Conservation (phyloP, 2,113 vertebrate genomes). For the Gadus macrocephalus region DNA sequence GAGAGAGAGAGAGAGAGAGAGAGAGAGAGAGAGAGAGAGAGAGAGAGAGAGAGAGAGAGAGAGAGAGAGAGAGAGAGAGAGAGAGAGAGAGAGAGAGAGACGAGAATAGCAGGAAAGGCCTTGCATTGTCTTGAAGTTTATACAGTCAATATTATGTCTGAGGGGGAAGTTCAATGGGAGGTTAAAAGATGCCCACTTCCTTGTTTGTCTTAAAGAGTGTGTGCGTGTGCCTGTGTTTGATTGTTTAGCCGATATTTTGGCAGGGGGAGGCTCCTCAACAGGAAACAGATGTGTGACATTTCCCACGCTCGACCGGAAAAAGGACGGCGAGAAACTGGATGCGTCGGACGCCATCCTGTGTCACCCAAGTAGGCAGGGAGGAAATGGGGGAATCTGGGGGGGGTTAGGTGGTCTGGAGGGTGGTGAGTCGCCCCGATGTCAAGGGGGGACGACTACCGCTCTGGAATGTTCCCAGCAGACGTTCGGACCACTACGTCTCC, state of each 20-base stretch:
- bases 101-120: too few species aligned
- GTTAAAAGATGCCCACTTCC: too few species aligned
- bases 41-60: too few species aligned
- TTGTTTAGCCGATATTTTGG: constrained; percentile 51
- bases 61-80: too few species aligned
- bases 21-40: too few species aligned
- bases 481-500: constrained; percentile 39
- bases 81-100: too few species aligned
- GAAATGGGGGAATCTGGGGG: constrained; percentile 51
- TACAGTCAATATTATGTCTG: too few species aligned
- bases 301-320: constrained; percentile 66
- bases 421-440: constrained; percentile 62
- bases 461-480: constrained; percentile 47
- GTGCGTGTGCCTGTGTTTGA: neutral
- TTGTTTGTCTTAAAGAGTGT: too few species aligned
- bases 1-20: too few species aligned
- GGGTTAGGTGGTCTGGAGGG: constrained; percentile 42
- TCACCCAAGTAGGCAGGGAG: constrained; percentile 56
- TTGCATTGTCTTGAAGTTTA: neutral
- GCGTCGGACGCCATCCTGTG: constrained; percentile 62
- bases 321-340: constrained; percentile 50
- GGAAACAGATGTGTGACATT: constrained; percentile 64
- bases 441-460: constrained; percentile 45
- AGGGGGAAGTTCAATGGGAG: neutral
- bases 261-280: constrained; percentile 46